Percentiles rank a stretch among this genome's conserved stretches.
phyloP scores from a whole-genome alignment of 2,797 vertebrate genomes.

The Notolabrus celidotus region DNA sequence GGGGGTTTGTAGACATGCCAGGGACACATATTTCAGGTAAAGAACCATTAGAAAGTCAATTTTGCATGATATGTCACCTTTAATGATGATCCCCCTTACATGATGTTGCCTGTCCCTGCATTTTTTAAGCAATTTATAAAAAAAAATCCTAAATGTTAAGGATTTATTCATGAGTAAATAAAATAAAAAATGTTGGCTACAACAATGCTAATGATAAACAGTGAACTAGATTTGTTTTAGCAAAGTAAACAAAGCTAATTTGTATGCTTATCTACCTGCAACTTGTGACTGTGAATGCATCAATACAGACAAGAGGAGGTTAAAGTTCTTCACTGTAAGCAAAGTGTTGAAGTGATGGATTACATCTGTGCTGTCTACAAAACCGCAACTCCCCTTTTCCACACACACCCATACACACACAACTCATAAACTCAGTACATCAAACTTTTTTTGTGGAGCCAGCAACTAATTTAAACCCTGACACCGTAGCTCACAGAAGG shows the following conservation, averaged over 20 bases:
- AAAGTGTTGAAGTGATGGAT: slow-evolving; percentile 41
- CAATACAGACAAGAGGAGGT: neutral
- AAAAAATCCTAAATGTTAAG: too few species aligned
- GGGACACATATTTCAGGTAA: too few species aligned
- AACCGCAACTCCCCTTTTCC: slow-evolving; percentile 25
- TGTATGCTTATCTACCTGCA: neutral
- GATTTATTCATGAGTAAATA: too few species aligned
- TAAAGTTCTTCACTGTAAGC: slow-evolving; percentile 10
- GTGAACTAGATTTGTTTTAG: neutral
- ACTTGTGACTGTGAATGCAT: neutral
- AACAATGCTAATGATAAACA: too few species aligned
- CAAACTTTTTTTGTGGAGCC: slow-evolving; percentile 51
- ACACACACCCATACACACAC: slow-evolving; percentile 38
- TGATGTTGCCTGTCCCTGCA: too few species aligned
- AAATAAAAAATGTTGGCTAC: too few species aligned
- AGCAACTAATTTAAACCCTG: slow-evolving; percentile 54
- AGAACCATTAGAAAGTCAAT: too few species aligned
- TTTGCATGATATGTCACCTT: too few species aligned
- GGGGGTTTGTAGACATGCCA: too few species aligned
- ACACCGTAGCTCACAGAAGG: slow-evolving; percentile 28
- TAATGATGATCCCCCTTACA: too few species aligned
- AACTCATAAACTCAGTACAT: slow-evolving; percentile 47
- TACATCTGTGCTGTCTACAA: slow-evolving; percentile 28
- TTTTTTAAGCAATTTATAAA: too few species aligned
- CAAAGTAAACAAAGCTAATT: neutral